A percentile compares a stretch with the other conserved stretches of the same genome.
Evolutionary conservation across 2,797 vertebrate species (phyloP).

Genomic region (Oceanodroma leucorhoa): DNA sequence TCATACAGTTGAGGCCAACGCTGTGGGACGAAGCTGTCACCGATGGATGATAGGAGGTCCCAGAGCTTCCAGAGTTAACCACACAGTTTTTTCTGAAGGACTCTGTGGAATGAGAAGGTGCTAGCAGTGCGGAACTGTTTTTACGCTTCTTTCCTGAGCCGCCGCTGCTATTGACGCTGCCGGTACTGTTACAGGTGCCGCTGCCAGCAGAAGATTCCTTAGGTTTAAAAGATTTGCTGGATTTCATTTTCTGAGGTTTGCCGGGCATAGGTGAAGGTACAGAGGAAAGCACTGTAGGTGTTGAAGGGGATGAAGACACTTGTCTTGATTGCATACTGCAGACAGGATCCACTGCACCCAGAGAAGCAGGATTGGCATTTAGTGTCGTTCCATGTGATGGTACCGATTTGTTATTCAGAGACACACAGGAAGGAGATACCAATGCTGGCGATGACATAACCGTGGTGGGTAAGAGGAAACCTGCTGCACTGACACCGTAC

Average conservation of each 20-base stretch:
- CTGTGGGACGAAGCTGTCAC: constrained; percentile 86
- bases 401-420: constrained; percentile 83
- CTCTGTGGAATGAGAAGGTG: constrained; percentile 85
- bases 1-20: constrained; percentile 88
- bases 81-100: constrained; percentile 93
- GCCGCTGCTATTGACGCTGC: constrained; percentile 78
- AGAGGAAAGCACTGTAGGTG: constrained; percentile 93
- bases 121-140: constrained; percentile 85
- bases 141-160: constrained; percentile 96
- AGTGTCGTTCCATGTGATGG: constrained; percentile 95
- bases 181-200: constrained; percentile 78
- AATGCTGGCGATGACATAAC: constrained; percentile 77
- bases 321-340: constrained; percentile 93
- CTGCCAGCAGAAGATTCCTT: constrained; percentile 86
- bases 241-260: constrained; percentile 93
- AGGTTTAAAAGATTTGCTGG: constrained; percentile 88
- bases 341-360: constrained; percentile 87
- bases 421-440: constrained; percentile 82
- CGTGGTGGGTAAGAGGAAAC: constrained; percentile 84
- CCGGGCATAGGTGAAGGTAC: constrained; percentile 89
- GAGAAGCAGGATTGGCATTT: constrained; percentile 86
- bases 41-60: constrained; percentile 85
- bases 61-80: constrained; percentile 84
- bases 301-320: constrained; percentile 95
- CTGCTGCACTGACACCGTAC: constrained; percentile 78